These are phyloP conservation scores for Agonopterix subpropinquella DNA, from an alignment of 2,888 invertebrate species.

Conservation along the genomic window DNA sequence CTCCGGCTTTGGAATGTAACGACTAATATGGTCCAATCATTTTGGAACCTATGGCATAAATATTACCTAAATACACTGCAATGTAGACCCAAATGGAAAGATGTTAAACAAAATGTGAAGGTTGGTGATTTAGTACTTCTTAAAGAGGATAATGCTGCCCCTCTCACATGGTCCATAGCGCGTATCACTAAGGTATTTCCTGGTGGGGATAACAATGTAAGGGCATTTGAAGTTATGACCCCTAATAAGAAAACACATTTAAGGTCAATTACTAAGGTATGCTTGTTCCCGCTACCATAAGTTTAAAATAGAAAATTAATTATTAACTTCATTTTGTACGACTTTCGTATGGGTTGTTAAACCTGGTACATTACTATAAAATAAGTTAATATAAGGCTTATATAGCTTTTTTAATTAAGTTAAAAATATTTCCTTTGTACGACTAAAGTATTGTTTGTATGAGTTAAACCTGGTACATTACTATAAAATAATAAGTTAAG, in stretches of 20 bases:
- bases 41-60: constrained; percentile 10
- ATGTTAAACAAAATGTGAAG: background rate
- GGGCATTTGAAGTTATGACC: background rate
- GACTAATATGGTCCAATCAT: constrained; percentile 1
- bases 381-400: no score
- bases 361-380: no score
- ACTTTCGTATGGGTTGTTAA: no score
- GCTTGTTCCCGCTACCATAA: background rate
- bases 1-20: constrained; percentile 5
- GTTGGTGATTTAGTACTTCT: constrained; percentile 1
- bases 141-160: background rate
- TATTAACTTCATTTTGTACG: no score
- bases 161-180: background rate
- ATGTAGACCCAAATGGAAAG: constrained; percentile 3
- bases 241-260: background rate
- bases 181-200: background rate
- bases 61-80: constrained; percentile 7
- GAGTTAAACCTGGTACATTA: no score
- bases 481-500: no score
- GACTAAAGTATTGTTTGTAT: no score
- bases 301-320: background rate
- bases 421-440: no score
- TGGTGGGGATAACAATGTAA: background rate
- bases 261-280: background rate
- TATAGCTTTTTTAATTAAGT: no score